Evolutionary conservation across 2,113 vertebrate species (phyloP).

Genomic region (Eudyptes chrysolophus): DNA sequence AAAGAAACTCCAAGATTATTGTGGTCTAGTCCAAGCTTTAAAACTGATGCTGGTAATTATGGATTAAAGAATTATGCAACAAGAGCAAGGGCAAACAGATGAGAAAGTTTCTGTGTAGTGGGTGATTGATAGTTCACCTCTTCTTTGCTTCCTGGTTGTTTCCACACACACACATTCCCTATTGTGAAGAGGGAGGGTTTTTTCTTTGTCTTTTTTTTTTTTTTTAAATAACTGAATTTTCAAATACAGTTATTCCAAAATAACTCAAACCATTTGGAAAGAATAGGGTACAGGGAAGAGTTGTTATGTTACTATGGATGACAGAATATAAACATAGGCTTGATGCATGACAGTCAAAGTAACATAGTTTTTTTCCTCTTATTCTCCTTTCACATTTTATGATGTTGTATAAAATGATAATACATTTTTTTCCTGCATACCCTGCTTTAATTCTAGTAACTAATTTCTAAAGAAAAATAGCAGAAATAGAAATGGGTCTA

Average conservation of each 20-base stretch:
- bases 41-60: background rate
- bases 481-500: background rate
- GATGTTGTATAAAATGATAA: background rate
- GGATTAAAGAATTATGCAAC: background rate
- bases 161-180: background rate
- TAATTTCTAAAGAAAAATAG: background rate
- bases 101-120: background rate
- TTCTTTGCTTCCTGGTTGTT: background rate
- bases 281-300: background rate
- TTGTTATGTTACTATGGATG: background rate
- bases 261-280: background rate
- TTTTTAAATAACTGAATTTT: background rate
- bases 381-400: background rate
- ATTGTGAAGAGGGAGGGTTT: background rate
- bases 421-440: background rate
- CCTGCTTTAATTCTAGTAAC: slow-evolving; percentile 3
- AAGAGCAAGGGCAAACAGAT: background rate
- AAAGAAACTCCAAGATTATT: background rate
- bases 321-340: background rate
- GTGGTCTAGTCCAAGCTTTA: background rate
- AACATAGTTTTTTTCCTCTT: background rate
- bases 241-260: background rate
- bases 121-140: background rate
- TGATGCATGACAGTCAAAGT: background rate
- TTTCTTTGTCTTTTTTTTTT: background rate